Percentiles rank a stretch among this genome's conserved stretches.
phyloP scores from a whole-genome alignment of 2,797 vertebrate genomes.

The Phrynocephalus guinanensis region DNA sequence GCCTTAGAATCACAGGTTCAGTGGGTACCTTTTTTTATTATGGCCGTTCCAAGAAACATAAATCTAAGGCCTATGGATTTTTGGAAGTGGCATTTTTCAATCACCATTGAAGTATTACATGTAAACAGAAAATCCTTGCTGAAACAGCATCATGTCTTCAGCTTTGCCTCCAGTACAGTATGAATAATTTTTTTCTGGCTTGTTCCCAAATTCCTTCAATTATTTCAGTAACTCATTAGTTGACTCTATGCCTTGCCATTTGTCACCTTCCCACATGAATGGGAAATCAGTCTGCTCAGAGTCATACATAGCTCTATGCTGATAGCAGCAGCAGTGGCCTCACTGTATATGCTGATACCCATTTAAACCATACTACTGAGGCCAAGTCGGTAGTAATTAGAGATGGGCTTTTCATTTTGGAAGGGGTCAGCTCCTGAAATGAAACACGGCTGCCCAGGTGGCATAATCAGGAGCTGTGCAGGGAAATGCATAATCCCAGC shows the following conservation, averaged over 20 bases:
- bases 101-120: constrained; percentile 18
- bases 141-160: neutral
- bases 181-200: constrained; percentile 20
- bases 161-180: constrained; percentile 3
- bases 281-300: neutral
- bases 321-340: neutral
- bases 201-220: constrained; percentile 42
- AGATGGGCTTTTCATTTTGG: too few relatives aligned
- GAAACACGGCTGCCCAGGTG: too few relatives aligned
- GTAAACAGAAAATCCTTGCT: neutral
- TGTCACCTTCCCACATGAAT: constrained; percentile 27
- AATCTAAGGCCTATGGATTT: constrained; percentile 25
- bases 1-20: constrained; percentile 37
- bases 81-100: constrained; percentile 46
- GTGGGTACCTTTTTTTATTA: neutral
- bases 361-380: neutral
- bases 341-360: neutral
- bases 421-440: too few relatives aligned
- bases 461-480: too few relatives aligned
- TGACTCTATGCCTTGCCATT: constrained; percentile 33
- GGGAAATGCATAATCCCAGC: too few relatives aligned
- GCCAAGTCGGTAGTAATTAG: neutral
- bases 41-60: constrained; percentile 30
- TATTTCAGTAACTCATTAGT: constrained; percentile 29
- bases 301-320: neutral